A percentile compares a stretch with the other conserved stretches of the same genome.
These are phyloP conservation scores for Tetraneura akinire DNA, from an alignment of 1,140 invertebrate genomes.

Conservation along the genomic window DNA sequence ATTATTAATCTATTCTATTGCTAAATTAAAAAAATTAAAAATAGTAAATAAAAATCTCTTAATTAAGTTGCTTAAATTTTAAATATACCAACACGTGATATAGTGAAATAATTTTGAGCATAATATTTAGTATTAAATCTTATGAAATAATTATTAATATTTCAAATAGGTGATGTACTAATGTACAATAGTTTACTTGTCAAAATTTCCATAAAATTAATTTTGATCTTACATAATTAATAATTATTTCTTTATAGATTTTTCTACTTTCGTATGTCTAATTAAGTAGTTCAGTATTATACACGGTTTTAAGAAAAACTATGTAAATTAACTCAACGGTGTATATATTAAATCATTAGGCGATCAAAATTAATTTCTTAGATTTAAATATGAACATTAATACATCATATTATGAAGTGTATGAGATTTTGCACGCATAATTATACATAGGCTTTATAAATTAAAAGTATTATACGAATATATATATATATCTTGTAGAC, in stretches of 20 bases:
- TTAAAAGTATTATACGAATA: too few species aligned
- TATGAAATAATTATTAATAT: too few species aligned
- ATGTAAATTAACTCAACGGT: background rate
- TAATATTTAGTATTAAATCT: too few species aligned
- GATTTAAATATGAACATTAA: background rate
- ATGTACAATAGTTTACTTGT: background rate
- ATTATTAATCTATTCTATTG: background rate
- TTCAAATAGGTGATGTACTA: too few species aligned
- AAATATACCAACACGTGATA: too few species aligned
- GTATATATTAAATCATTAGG: background rate
- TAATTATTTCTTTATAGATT: background rate
- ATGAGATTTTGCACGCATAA: background rate
- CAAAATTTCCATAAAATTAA: background rate
- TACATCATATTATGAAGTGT: background rate
- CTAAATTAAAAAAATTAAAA: too few species aligned
- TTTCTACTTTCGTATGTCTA: too few species aligned
- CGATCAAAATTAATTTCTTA: background rate
- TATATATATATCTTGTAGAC: too few species aligned
- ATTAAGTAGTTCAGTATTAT: constrained; percentile 21
- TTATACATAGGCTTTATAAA: background rate
- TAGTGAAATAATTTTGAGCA: too few species aligned
- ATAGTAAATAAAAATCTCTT: too few species aligned
- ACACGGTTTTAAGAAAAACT: background rate
- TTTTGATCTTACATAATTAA: background rate
- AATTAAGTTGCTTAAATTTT: too few species aligned